Evolutionary conservation across 2,888 invertebrate genomes (phyloP).

Genomic region (Heliconius cydno): DNA sequence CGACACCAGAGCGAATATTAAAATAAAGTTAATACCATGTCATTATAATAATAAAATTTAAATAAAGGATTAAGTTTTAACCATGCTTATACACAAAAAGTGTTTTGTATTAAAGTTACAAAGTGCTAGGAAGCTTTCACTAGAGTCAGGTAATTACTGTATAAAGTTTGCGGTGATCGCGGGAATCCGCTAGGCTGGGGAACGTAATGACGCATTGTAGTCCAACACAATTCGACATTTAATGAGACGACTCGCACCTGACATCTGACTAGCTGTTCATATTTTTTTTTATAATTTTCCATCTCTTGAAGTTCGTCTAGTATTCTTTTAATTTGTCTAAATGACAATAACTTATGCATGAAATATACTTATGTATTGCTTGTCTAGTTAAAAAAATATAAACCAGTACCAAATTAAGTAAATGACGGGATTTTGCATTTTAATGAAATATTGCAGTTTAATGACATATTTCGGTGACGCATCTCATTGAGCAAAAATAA

Average conservation of each 20-base stretch:
- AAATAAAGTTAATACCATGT: too few relatives aligned
- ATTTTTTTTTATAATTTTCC: constrained; percentile 13
- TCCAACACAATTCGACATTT: constrained; percentile 61
- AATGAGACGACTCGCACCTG: constrained; percentile 51
- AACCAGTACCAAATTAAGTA: not conserved
- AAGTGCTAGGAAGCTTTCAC: constrained; percentile 63
- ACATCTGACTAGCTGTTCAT: constrained; percentile 37
- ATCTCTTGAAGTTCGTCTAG: not conserved
- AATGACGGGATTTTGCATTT: too few relatives aligned
- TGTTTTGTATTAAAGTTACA: constrained; percentile 25
- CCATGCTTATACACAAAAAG: not conserved
- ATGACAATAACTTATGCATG: too few relatives aligned
- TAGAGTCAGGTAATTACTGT: constrained; percentile 62
- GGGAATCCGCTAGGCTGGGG: constrained; percentile 59
- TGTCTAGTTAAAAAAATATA: not conserved
- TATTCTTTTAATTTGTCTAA: not conserved
- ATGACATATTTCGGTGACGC: not conserved
- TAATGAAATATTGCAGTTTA: not conserved
- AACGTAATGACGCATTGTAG: constrained; percentile 70
- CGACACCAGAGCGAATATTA: too few relatives aligned
- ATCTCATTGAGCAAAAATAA: not conserved
- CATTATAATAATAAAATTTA: too few relatives aligned
- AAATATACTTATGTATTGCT: not conserved
- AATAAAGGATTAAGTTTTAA: not conserved
- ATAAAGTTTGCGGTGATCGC: constrained; percentile 62